A percentile compares a stretch with the other conserved stretches of the same genome.
These are phyloP conservation scores for Pseudococcus jackbeardsleyi DNA, from an alignment of 2,888 invertebrate species.

Conservation along the genomic window DNA sequence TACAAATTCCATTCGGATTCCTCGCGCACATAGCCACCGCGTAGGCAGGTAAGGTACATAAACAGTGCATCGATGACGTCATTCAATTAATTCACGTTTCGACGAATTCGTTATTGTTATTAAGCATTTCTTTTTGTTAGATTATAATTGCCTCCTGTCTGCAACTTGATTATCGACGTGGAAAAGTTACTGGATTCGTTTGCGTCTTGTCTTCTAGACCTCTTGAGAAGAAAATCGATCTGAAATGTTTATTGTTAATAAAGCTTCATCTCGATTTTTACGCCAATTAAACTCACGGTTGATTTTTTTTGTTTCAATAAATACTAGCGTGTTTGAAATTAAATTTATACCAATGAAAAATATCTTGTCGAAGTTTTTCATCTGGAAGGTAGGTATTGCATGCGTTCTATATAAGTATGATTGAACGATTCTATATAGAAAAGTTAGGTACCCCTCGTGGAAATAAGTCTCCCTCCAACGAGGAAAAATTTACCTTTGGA, in stretches of 20 bases:
- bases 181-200: neutral
- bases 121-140: neutral
- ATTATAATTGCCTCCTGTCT: neutral
- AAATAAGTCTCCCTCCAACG: neutral
- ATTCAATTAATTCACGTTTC: conserved; percentile 31
- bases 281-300: neutral
- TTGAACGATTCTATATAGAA: neutral
- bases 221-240: neutral
- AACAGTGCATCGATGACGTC: conserved; percentile 18
- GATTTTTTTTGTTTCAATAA: neutral
- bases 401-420: no score
- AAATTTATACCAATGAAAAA: neutral
- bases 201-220: neutral
- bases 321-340: neutral
- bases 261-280: neutral
- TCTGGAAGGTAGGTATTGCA: no score
- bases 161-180: neutral
- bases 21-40: neutral
- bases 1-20: conserved; percentile 1
- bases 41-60: neutral
- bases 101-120: neutral
- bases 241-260: neutral
- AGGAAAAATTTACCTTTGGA: neutral
- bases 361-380: neutral
- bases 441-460: neutral